Base-by-base conservation (phyloP, 2,888 invertebrate genomes). In the Anagyrus pseudococci region DNA sequence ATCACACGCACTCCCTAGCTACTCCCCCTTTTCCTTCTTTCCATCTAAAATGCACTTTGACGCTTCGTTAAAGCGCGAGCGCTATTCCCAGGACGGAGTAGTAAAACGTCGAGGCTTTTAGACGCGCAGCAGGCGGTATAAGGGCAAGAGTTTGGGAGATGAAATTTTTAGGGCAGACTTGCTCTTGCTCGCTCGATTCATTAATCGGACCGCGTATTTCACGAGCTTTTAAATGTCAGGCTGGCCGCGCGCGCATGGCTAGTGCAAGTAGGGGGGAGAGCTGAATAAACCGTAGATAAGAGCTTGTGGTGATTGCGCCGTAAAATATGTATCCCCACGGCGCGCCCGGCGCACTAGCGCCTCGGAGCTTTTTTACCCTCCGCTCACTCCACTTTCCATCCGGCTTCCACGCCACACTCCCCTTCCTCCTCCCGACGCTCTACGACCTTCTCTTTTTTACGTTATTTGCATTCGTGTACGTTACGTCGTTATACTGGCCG, bases 281-380 rank as follows among this genome's bases (percentile, higher is more conserved):
- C 75, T 76, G 74, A 74, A 73, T 74, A 78, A 78, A 77, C 77
- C 72, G 75, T 71, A 77, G 78, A 79, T 79, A 78, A 80, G 77
- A 72, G 76, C 74, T 69, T 69, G 72, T 71, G 75, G 76, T 78
- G 77, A 79, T 79, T 79, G 76, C 75, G 70, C 78, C 72, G 75
- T 79, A 77, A 78, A 79, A 78, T 77, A 79, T 79, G 79, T 78
- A 79, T 77, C 60, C 59, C 50, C 73, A 69, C 68, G n/a, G n/a
- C n/a, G 69, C 69, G 68, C 70, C 71, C 69, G 62, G 63, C 71
- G 72, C 69, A 4, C 6, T 4, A 7, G 29, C 6, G 29, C 6
- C 10, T 4, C 6, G 10, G 33, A 37, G 70, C 72, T 72, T 69
- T 67, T 63, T 68, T 64, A 58, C 66, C 64, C 70, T 62, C 46